Conservation (phyloP, 2,888 invertebrate species). For the Phalangium opilio region DNA sequence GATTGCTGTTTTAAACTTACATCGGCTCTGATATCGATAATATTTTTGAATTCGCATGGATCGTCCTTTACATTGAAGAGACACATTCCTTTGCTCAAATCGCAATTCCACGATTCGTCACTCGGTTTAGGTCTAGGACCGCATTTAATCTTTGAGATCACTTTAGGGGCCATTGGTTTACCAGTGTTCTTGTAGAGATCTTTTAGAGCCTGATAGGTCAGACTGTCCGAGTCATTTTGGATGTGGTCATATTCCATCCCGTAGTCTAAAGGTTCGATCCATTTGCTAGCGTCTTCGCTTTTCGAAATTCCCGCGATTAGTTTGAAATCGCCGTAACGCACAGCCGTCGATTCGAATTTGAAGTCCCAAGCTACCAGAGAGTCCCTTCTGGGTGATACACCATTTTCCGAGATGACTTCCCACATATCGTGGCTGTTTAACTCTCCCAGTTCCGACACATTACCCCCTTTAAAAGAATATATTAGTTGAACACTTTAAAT, state of each 20-base stretch:
- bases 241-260: not conserved
- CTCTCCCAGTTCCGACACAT: not conserved
- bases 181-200: too few species aligned
- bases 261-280: conserved; percentile 32
- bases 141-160: too few species aligned
- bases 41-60: conserved; percentile 31
- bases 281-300: conserved; percentile 53
- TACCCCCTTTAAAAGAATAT: not conserved
- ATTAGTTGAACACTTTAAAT: not conserved
- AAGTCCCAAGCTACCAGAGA: conserved; percentile 74
- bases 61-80: conserved; percentile 29
- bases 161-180: too few species aligned
- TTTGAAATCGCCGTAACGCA: conserved; percentile 61
- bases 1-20: too few species aligned
- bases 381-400: conserved; percentile 35
- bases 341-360: conserved; percentile 43
- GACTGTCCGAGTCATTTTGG: not conserved
- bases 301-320: conserved; percentile 57
- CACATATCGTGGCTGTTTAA: conserved; percentile 51
- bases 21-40: not conserved
- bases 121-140: too few species aligned
- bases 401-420: conserved; percentile 48
- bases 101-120: conserved; percentile 18
- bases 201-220: too few species aligned
- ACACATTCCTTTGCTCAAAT: conserved; percentile 25